Percentiles rank a stretch among this genome's conserved stretches.
phyloP scores from a whole-genome alignment of 1,140 invertebrate species.

The Planococcus citri region DNA sequence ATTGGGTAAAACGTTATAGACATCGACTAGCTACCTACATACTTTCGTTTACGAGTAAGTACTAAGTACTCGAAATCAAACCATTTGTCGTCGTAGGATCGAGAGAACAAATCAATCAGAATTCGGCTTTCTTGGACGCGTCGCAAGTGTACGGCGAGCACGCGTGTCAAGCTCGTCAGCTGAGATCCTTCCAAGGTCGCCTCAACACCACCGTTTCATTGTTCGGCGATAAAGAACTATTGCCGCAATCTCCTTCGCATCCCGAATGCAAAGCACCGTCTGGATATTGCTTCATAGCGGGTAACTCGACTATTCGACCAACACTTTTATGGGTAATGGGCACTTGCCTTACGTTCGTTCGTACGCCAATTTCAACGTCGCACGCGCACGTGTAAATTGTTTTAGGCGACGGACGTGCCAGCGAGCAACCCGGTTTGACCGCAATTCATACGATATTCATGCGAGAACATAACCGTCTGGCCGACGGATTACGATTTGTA shows the following conservation, averaged over 20 bases:
- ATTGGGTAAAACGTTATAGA: conserved; percentile 19
- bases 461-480: conserved; percentile 80
- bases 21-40: not conserved
- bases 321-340: no score
- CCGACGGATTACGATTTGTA: conserved; percentile 54
- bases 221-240: conserved; percentile 58
- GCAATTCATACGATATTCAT: conserved; percentile 79
- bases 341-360: no score
- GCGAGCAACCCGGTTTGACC: conserved; percentile 75
- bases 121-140: conserved; percentile 77
- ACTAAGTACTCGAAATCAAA: no score
- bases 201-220: conserved; percentile 63
- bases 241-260: conserved; percentile 56
- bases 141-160: conserved; percentile 73
- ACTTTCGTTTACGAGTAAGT: no score
- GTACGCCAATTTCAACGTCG: no score
- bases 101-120: conserved; percentile 85
- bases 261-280: conserved; percentile 75
- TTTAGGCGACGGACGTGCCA: conserved; percentile 60
- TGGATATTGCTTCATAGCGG: conserved; percentile 73
- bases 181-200: conserved; percentile 62
- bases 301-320: conserved; percentile 31
- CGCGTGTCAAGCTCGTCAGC: conserved; percentile 53
- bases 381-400: no score
- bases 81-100: conserved; percentile 43